Evolutionary conservation across 2,113 vertebrate genomes (phyloP).

Genomic region (Callionymus lyra): DNA sequence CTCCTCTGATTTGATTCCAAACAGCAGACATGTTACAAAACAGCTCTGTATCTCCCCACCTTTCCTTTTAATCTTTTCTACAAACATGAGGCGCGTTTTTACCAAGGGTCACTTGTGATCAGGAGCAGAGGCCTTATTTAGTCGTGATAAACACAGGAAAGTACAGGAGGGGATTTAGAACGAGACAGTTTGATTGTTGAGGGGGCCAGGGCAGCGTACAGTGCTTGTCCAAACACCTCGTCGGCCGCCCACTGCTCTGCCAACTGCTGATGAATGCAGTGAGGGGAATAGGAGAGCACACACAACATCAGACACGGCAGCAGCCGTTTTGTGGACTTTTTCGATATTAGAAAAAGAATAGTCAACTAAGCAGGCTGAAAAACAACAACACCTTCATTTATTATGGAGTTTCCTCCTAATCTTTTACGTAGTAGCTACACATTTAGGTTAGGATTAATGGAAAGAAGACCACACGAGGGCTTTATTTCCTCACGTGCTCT

Average conservation of each 20-base stretch:
- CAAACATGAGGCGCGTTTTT: no score
- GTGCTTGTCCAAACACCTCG: conserved; percentile 24
- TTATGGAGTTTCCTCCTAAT: no score
- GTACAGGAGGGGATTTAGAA: conserved; percentile 9
- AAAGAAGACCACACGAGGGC: no score
- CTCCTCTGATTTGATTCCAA: no score
- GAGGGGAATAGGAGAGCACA: conserved; percentile 13
- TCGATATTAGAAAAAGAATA: conserved; percentile 32
- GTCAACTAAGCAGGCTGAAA: conserved; percentile 15
- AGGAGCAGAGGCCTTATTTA: no score
- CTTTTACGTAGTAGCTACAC: no score
- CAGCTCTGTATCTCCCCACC: no score
- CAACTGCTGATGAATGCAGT: conserved; percentile 39
- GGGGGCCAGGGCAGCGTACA: neutral
- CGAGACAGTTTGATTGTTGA: conserved; percentile 13
- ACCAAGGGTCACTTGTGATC: no score
- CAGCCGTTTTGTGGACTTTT: conserved; percentile 24
- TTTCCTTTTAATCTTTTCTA: no score
- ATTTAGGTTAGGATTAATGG: no score
- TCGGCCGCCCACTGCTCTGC: conserved; percentile 36
- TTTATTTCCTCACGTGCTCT: no score
- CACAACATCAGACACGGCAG: conserved; percentile 6
- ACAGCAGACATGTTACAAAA: no score
- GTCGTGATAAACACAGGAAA: conserved; percentile 3
- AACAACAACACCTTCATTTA: conserved; percentile 4